Evolutionary conservation across 1,140 invertebrate genomes (phyloP), one percentile per base, ranked within the genome.

Genomic region (Drosophila eugracilis): DNA sequence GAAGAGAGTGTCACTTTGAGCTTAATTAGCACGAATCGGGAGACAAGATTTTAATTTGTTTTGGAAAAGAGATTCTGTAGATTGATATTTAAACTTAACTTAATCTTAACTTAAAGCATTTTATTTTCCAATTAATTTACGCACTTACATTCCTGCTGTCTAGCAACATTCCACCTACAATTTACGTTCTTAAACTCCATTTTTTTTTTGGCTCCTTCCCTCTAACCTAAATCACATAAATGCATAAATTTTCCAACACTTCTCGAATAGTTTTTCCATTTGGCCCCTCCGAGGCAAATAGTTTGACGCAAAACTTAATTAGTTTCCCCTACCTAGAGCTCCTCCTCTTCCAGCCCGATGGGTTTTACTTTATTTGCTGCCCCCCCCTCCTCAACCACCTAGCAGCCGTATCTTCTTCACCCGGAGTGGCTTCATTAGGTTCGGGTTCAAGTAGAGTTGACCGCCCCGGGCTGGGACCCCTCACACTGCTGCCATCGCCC

Each of bases 281-380:
- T 21, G 32, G n/a, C 24, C 36, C 45, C 65, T 60, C 24, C 10
- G 37, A 60, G 48, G 78, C 63, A 73, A 84, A 84, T 84, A 75
- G 71, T 85, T 84, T 86, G 74, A 86, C 74, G 84, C 78, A 75
- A 88, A 86, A 88, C 83, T 86, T 86, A 86, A 86, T 86, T 86
- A 86, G 83, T 86, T 86, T 86, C 75, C 62, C 63, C 54, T n/a
- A 32, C 49, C 17, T 34, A 30, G 50, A 19, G 15, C 47, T 17
- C 10, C 12, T 12, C 14, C 39, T 21, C 48, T 24, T 37, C 34
- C 57, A 50, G 36, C 66, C 70, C 65, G 44, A 36, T 71, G 53
- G 66, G 69, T 59, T 58, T 41, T 58, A 28, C 39, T 70, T 70
- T 58, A 19, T 62, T 65, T 74, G 42, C 30, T 45, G 30, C 24